phyloP scores from a whole-genome alignment of 1,140 invertebrate genomes.

The Melipona quadrifasciata region DNA sequence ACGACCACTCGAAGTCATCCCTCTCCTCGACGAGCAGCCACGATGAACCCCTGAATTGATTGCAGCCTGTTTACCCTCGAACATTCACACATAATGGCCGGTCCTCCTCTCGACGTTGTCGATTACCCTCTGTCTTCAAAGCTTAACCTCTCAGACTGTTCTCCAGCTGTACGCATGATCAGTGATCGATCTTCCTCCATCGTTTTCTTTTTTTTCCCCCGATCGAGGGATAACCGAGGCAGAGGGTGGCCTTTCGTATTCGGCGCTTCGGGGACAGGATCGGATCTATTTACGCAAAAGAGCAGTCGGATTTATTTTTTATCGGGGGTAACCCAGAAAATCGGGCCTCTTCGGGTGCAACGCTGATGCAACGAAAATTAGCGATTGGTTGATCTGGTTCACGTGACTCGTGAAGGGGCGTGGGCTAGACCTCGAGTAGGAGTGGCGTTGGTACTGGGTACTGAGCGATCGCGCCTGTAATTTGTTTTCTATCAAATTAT shows the following conservation, averaged over 20 bases:
- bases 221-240: not conserved
- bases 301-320: no score
- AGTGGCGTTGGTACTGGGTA: no score
- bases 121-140: conserved; percentile 63
- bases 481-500: no score
- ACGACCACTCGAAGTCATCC: conserved; percentile 69
- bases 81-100: conserved; percentile 64
- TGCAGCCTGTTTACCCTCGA: conserved; percentile 72
- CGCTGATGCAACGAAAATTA: no score
- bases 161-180: conserved; percentile 31
- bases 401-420: no score
- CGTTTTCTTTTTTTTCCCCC: conserved; percentile 1
- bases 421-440: no score
- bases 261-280: no score
- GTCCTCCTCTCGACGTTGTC: conserved; percentile 48
- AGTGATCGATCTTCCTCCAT: conserved; percentile 14
- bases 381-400: no score
- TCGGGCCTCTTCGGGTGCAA: no score
- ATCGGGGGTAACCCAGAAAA: no score
- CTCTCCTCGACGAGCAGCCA: conserved; percentile 64
- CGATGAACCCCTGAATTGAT: conserved; percentile 74
- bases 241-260: not conserved
- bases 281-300: not conserved
- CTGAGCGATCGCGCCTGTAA: no score
- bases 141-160: conserved; percentile 53